Conservation (phyloP, 2,888 invertebrate genomes). For the Urechis unicinctus region DNA sequence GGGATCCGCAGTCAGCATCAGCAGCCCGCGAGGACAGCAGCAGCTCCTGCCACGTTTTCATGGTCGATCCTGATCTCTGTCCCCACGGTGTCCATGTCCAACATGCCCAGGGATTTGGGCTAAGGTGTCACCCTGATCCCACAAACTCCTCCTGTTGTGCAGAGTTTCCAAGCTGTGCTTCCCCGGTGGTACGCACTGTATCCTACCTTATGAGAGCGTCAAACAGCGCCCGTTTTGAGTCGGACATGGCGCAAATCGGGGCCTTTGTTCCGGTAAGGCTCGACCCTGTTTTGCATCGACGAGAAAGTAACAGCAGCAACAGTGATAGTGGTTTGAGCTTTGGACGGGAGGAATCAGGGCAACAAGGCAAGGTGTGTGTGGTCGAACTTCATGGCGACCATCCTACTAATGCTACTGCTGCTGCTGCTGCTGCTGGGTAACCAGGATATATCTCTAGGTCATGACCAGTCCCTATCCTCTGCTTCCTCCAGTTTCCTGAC, state of each 20-base stretch:
- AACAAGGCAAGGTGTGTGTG: slow-evolving; percentile 29
- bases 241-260: slow-evolving; percentile 27
- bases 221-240: slow-evolving; percentile 31
- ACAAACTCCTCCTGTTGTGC: slow-evolving; percentile 62
- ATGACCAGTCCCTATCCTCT: too few relatives aligned
- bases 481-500: too few relatives aligned
- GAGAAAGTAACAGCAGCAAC: slow-evolving; percentile 71
- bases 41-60: slow-evolving; percentile 91
- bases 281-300: not conserved
- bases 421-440: too few relatives aligned
- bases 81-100: slow-evolving; percentile 73
- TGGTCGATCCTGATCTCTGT: slow-evolving; percentile 78
- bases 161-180: slow-evolving; percentile 83
- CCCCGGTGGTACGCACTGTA: slow-evolving; percentile 58
- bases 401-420: too few relatives aligned
- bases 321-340: too few relatives aligned
- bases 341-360: too few relatives aligned
- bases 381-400: slow-evolving; percentile 23
- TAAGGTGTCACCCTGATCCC: slow-evolving; percentile 62
- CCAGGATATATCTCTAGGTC: too few relatives aligned
- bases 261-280: not conserved
- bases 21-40: slow-evolving; percentile 32
- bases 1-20: slow-evolving; percentile 23
- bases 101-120: slow-evolving; percentile 77
- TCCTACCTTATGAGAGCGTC: slow-evolving; percentile 54